Percentiles rank a stretch among this genome's conserved stretches.
Conservation (phyloP, 2,797 vertebrate species). For the Choloepus didactylus region DNA sequence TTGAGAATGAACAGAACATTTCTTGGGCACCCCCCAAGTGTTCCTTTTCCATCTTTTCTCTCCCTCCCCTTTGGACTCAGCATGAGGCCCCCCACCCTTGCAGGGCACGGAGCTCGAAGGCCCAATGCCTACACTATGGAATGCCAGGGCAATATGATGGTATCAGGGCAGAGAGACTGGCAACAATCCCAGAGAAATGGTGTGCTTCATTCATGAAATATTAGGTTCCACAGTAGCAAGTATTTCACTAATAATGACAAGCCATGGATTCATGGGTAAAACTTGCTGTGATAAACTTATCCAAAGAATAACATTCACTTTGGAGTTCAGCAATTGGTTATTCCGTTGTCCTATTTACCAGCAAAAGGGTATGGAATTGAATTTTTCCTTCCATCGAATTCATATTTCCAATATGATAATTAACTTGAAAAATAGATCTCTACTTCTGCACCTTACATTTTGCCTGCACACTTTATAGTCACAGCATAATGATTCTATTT, state of each 20-base stretch:
- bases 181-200: neutral
- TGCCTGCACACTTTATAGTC: neutral
- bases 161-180: neutral
- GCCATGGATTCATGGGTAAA: neutral
- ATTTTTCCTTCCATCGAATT: conserved; percentile 39
- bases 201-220: neutral
- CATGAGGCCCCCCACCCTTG: neutral
- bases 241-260: neutral
- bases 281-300: neutral
- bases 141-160: neutral
- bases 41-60: neutral
- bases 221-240: neutral
- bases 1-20: neutral
- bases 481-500: conserved; percentile 66
- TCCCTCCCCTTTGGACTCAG: neutral
- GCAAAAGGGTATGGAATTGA: neutral
- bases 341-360: neutral
- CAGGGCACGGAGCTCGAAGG: neutral
- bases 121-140: neutral
- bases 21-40: neutral
- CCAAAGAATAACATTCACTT: neutral
- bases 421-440: conserved; percentile 37
- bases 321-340: neutral
- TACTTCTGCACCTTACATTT: conserved; percentile 58
- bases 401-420: conserved; percentile 53